Evolutionary conservation across 2,797 vertebrate species (phyloP).

Genomic region (Artibeus jamaicensis): DNA sequence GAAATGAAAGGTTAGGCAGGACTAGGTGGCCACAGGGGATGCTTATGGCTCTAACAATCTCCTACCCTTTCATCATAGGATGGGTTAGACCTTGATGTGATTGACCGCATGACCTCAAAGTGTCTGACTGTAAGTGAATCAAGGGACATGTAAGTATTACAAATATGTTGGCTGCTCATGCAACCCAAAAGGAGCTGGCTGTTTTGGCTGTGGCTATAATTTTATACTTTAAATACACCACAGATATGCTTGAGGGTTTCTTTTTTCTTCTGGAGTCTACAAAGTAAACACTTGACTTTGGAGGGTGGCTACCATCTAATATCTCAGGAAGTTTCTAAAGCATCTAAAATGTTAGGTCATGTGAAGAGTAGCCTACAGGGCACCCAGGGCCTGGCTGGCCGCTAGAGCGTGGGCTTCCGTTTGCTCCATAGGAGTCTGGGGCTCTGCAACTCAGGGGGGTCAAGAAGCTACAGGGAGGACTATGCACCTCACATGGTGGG

Average conservation of each 20-base stretch:
- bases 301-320: neutral
- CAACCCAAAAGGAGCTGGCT: neutral
- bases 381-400: neutral
- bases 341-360: neutral
- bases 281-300: constrained; percentile 35
- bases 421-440: neutral
- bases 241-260: constrained; percentile 17
- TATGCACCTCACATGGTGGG: neutral
- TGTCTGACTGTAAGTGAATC: neutral
- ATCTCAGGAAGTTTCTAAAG: constrained; percentile 4
- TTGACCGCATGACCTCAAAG: neutral
- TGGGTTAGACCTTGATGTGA: neutral
- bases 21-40: neutral
- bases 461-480: neutral
- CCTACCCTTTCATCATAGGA: neutral
- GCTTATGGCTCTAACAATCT: neutral
- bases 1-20: neutral
- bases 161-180: neutral
- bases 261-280: neutral
- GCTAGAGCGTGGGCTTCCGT: neutral
- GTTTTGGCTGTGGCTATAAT: neutral
- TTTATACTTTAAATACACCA: constrained; percentile 26
- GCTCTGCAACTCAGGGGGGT: neutral
- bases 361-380: neutral
- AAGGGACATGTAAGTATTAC: neutral